Conservation (phyloP, 2,888 invertebrate genomes). For the Nephrotoma guestfalica region DNA sequence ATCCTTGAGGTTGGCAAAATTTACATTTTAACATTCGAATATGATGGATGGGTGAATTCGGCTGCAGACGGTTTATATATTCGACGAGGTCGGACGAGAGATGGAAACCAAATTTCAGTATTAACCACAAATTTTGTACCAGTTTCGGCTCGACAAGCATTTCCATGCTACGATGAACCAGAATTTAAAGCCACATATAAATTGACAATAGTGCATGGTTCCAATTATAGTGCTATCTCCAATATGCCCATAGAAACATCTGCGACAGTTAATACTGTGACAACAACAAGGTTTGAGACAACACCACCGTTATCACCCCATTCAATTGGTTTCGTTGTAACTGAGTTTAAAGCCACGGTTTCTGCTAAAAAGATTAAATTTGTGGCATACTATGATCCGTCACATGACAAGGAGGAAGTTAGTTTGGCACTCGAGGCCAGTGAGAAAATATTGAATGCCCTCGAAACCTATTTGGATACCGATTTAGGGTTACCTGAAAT, state of each 20-base stretch:
- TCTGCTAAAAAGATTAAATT: neutral
- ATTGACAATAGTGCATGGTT: neutral
- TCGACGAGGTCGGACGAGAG: neutral
- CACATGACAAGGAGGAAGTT: neutral
- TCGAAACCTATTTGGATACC: neutral
- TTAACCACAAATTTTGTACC: neutral
- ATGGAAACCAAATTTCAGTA: neutral
- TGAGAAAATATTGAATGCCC: neutral
- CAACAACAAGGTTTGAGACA: neutral
- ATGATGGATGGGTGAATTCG: neutral
- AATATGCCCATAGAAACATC: neutral
- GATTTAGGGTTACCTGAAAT: neutral
- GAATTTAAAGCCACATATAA: neutral
- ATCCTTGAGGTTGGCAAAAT: neutral
- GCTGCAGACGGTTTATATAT: neutral
- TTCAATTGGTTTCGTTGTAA: neutral
- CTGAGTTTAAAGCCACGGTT: neutral
- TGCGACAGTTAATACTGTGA: neutral
- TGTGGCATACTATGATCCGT: neutral
- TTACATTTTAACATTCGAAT: neutral
- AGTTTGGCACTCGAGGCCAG: neutral
- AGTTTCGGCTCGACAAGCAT: neutral
- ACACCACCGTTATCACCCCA: neutral
- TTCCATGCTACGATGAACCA: neutral
- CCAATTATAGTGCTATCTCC: neutral